Percentiles rank a stretch among this genome's conserved stretches.
Conservation (phyloP, 2,888 invertebrate genomes). For the Cristatella mucedo region DNA sequence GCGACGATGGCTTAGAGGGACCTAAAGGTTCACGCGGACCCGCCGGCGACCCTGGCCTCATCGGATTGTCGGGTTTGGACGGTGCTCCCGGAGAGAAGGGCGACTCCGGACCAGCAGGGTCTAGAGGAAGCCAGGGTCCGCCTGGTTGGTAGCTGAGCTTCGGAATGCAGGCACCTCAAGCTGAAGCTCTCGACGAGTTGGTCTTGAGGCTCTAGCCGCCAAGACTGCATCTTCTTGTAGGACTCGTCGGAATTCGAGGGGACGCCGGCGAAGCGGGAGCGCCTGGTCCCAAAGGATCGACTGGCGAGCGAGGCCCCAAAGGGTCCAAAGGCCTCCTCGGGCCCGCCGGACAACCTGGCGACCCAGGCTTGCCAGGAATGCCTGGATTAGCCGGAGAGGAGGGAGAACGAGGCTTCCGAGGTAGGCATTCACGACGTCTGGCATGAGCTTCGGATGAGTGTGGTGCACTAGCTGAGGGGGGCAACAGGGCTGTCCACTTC, state of each 20-base stretch:
- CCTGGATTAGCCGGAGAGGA: neutral
- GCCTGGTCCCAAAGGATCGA: too few species aligned
- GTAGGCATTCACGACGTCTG: neutral
- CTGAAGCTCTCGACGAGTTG: too few species aligned
- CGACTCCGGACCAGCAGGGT: too few species aligned
- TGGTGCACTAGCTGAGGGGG: too few species aligned
- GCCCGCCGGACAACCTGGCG: neutral
- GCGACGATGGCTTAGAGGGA: constrained; percentile 1
- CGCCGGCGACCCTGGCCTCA: neutral
- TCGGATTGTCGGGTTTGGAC: neutral
- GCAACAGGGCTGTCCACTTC: too few species aligned
- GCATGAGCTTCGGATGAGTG: neutral
- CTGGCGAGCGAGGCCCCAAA: too few species aligned
- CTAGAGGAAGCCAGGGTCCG: too few species aligned
- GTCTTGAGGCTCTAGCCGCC: too few species aligned
- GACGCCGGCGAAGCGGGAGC: too few species aligned
- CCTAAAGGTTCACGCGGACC: neutral
- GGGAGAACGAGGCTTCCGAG: neutral
- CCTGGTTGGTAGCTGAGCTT: too few species aligned
- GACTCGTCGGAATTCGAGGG: constrained; percentile 2
- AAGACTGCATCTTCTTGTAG: too few species aligned
- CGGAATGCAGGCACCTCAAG: too few species aligned
- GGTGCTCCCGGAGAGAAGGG: constrained; percentile 9
- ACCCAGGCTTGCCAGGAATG: neutral
- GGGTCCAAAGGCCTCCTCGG: neutral